Evolutionary conservation across 2,113 vertebrate species (phyloP), one percentile per base, ranked within the genome.

Genomic region (Oncorhynchus clarkii): DNA sequence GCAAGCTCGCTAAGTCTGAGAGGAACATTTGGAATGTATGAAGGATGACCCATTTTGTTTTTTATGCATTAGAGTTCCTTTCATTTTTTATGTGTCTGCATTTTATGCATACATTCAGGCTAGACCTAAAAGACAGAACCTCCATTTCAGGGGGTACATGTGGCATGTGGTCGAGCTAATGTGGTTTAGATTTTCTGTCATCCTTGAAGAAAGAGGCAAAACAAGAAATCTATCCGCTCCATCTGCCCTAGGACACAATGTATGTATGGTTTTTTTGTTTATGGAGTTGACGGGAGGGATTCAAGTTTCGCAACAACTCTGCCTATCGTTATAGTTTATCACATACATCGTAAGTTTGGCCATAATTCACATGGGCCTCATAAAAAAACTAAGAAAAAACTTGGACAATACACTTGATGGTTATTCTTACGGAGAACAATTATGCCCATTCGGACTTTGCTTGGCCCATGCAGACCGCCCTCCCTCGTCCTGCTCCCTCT

Each of bases 71-170:
- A 24, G 22, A 59, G 22, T 81, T 77, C 68, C 70, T 84, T 82
- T 82, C n/a, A 66, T 67, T 62, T 86, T 77, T 72, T 82, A 82
- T 83, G 77, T 84, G 82, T 85, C 75, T 80, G 73, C 48, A 24
- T 75, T 86, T 84, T 78, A 54, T 83, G 77, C 39, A 76, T 68
- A 80, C 45, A 22, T 70, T 71, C 65, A 71, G 71, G 31, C 51
- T 69, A 24, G 26, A 62, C 64, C 60, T 73, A 26, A 69, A 73
- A 70, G 60, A 59, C 70, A 70, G 85, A 77, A 70, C 59, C 74
- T 57, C 59, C 1, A 1, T 62, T 62, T 60, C 59, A n/a, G 57
- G n/a, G 5, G 66, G 70, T 69, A 78, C 80, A 83, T 77, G 20
- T 80, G 70, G 71, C 73, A 77, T 79, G 71, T 77, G 78, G 71